Conservation (phyloP, 2,888 invertebrate genomes). For the Tridacna crocea region DNA sequence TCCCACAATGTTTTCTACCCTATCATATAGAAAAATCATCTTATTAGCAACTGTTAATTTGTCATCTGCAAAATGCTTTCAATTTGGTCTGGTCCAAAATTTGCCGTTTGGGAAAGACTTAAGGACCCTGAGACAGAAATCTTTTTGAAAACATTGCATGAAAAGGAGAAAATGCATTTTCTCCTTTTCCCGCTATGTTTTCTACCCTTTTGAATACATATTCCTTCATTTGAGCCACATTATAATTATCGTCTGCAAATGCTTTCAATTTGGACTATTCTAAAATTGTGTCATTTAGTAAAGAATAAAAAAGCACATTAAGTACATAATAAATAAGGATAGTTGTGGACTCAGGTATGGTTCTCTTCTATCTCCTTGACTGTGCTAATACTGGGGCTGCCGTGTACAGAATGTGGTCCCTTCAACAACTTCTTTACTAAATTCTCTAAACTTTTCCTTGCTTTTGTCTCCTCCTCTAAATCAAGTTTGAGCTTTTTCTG, state of each 20-base stretch:
- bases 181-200: background rate
- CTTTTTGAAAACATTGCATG: background rate
- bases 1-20: background rate
- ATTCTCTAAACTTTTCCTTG: constrained; percentile 85
- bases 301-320: background rate
- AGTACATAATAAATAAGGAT: background rate
- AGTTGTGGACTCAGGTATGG: constrained; percentile 36
- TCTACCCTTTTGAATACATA: background rate
- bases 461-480: constrained; percentile 89
- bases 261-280: background rate
- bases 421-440: constrained; percentile 78
- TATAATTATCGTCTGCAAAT: background rate
- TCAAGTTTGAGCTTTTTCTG: constrained; percentile 85
- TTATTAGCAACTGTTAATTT: background rate
- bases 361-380: constrained; percentile 47
- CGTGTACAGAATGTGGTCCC: constrained; percentile 25
- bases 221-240: background rate
- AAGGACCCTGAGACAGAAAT: background rate
- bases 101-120: background rate
- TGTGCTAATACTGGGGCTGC: constrained; percentile 20
- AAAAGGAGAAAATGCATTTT: constrained; percentile 7
- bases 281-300: background rate
- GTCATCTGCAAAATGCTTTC: background rate
- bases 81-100: background rate
- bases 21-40: background rate